Evolutionary conservation across 2,888 invertebrate genomes (phyloP).

Genomic region (Electrophaes corylata): DNA sequence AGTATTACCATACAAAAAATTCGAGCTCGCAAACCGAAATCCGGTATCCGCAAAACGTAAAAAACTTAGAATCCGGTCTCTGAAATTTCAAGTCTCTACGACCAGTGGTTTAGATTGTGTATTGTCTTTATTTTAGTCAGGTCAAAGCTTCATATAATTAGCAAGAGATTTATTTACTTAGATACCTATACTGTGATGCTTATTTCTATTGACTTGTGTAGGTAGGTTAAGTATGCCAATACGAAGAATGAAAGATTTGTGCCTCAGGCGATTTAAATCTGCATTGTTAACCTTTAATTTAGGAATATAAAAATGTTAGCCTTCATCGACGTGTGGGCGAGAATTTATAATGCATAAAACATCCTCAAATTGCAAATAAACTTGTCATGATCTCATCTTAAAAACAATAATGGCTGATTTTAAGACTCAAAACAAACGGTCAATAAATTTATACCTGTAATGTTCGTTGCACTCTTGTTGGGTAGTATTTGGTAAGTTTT

Average conservation of each 20-base stretch:
- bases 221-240: not conserved
- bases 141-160: no score
- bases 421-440: slow-evolving; percentile 6
- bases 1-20: no score
- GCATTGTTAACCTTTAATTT: slow-evolving; percentile 29
- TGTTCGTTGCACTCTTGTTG: not conserved
- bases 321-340: slow-evolving; percentile 24
- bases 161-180: no score
- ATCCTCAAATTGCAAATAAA: slow-evolving; percentile 26
- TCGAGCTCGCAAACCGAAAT: no score
- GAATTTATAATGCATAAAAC: slow-evolving; percentile 23
- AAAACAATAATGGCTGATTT: slow-evolving; percentile 19
- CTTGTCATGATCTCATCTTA: slow-evolving; percentile 26
- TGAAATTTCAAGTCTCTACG: no score
- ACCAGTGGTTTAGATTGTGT: no score
- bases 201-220: not conserved
- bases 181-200: no score
- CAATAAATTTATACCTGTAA: not conserved
- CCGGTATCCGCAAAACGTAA: no score
- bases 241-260: not conserved
- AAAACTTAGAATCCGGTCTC: no score
- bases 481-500: no score
- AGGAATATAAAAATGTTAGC: slow-evolving; percentile 28
- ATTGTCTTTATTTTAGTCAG: no score
- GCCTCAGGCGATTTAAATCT: slow-evolving; percentile 4